phyloP scores from a whole-genome alignment of 2,113 vertebrate species.

The Hydrolagus affinis region DNA sequence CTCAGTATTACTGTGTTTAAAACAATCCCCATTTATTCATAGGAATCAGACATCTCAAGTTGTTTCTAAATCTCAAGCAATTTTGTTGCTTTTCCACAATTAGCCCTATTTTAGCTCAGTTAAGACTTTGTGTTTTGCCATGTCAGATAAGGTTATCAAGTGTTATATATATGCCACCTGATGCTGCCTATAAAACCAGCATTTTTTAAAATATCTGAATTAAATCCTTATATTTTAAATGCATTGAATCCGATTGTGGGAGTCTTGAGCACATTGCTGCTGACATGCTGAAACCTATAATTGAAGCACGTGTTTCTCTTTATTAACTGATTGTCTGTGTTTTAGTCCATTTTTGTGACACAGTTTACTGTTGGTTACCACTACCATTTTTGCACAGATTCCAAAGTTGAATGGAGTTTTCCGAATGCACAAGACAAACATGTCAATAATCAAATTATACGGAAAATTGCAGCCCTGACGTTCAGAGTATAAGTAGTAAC shows the following conservation, averaged over 20 bases:
- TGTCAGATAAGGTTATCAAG: neutral
- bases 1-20: slow-evolving; percentile 6
- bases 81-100: neutral
- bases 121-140: neutral
- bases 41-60: neutral
- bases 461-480: too few species aligned
- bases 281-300: neutral
- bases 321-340: too few species aligned
- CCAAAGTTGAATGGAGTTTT: too few species aligned
- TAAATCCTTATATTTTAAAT: neutral
- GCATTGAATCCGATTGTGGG: neutral
- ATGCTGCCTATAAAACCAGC: neutral
- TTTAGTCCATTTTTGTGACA: too few species aligned
- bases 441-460: too few species aligned
- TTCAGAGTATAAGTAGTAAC: too few species aligned
- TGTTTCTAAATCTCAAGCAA: slow-evolving; percentile 4
- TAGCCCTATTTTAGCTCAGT: neutral
- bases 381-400: too few species aligned
- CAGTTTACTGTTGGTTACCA: too few species aligned
- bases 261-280: neutral
- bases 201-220: neutral
- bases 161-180: neutral
- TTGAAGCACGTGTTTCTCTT: neutral
- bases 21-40: neutral
- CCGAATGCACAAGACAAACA: too few species aligned